Conservation (phyloP, 1,140 invertebrate species). For the Cyclina sinensis region DNA sequence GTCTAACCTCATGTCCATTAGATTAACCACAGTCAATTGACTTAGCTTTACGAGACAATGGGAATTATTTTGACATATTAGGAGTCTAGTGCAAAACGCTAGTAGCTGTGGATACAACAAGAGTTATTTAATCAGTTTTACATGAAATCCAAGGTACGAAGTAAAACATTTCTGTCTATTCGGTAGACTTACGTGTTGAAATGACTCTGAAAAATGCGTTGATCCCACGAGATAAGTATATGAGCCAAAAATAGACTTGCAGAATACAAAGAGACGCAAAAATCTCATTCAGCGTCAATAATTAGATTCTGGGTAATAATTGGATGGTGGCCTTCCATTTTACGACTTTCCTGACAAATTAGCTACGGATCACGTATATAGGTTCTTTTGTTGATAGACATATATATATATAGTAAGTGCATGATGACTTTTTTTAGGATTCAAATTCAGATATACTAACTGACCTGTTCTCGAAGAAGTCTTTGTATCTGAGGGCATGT, state of each 20-base stretch:
- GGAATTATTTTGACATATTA: not conserved
- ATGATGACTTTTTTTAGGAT: too few relatives aligned
- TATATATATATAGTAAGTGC: too few relatives aligned
- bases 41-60: slow-evolving; percentile 2
- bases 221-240: not conserved
- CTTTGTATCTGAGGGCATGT: too few relatives aligned
- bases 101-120: too few relatives aligned
- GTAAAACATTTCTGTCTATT: not conserved
- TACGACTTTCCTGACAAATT: not conserved
- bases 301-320: not conserved
- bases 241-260: not conserved
- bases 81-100: too few relatives aligned
- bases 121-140: too few relatives aligned
- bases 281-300: not conserved
- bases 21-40: slow-evolving; percentile 5
- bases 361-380: too few relatives aligned
- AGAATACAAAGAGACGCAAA: not conserved
- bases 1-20: not conserved
- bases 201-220: not conserved
- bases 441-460: too few relatives aligned
- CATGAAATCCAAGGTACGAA: too few relatives aligned
- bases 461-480: too few relatives aligned
- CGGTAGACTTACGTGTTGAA: not conserved
- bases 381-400: too few relatives aligned
- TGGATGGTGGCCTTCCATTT: not conserved